Evolutionary conservation across 1,140 invertebrate species (phyloP).

Genomic region (Cataglyphis hispanica): DNA sequence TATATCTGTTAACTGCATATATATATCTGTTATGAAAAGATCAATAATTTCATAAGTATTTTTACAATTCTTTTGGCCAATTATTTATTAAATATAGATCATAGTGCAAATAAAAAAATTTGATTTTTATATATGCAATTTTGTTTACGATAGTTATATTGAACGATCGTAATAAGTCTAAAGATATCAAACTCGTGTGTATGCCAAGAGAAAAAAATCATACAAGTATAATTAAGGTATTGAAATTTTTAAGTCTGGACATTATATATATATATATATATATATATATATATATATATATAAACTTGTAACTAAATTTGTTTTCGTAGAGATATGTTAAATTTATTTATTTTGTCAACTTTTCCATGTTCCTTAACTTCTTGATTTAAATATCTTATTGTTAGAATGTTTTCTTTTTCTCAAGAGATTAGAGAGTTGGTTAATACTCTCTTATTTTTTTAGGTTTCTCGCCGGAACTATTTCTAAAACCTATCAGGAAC

Average conservation of each 20-base stretch:
- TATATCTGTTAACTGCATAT: not conserved
- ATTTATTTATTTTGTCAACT: not conserved
- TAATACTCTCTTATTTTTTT: too few species aligned
- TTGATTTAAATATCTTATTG: not conserved
- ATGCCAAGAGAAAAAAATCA: not conserved
- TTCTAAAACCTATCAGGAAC: too few species aligned
- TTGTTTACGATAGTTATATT: not conserved
- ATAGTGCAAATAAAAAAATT: not conserved
- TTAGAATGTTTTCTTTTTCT: not conserved
- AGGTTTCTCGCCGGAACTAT: too few species aligned
- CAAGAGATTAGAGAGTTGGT: too few species aligned
- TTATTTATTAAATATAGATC: not conserved
- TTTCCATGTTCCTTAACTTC: not conserved
- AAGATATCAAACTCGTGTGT: not conserved
- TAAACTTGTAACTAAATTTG: not conserved
- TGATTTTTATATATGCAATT: conserved; percentile 2
- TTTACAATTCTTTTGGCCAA: not conserved
- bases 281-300: too few species aligned
- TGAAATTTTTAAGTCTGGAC: not conserved
- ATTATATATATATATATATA: too few species aligned
- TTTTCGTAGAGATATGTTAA: not conserved
- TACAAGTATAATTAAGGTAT: not conserved
- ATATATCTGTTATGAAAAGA: too few species aligned
- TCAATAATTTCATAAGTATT: not conserved
- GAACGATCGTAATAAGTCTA: not conserved